A percentile compares a stretch with the other conserved stretches of the same genome.
Evolutionary conservation across 2,888 invertebrate genomes (phyloP).

Genomic region (Hirtodrosophila alboralis): DNA sequence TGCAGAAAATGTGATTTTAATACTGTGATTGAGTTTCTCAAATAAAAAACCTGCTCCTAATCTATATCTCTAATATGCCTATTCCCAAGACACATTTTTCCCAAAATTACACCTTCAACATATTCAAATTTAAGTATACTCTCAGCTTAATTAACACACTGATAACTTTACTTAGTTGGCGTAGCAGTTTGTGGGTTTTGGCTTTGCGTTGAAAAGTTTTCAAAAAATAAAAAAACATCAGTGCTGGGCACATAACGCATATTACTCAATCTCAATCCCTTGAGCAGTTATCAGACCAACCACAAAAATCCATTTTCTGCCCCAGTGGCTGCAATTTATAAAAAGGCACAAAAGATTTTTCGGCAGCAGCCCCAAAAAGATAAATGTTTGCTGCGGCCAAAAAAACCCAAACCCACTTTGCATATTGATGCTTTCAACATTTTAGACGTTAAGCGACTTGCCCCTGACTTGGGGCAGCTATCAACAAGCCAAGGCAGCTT

Average conservation of each 20-base stretch:
- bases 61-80: too few species aligned
- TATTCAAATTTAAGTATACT: neutral
- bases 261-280: slow-evolving; percentile 38
- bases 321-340: slow-evolving; percentile 74
- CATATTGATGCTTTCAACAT: slow-evolving; percentile 75
- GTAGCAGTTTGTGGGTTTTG: too few species aligned
- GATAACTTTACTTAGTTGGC: slow-evolving; percentile 2
- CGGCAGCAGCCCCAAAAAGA: slow-evolving; percentile 45
- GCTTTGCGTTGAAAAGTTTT: slow-evolving; percentile 3
- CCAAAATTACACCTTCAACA: too few species aligned
- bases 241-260: slow-evolving; percentile 29
- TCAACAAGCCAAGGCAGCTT: slow-evolving; percentile 50
- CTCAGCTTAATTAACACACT: too few species aligned
- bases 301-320: slow-evolving; percentile 74
- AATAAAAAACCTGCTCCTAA: too few species aligned
- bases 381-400: slow-evolving; percentile 58
- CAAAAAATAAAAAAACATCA: too few species aligned
- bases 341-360: slow-evolving; percentile 62
- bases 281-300: slow-evolving; percentile 69
- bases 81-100: too few species aligned
- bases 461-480: slow-evolving; percentile 57
- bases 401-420: slow-evolving; percentile 65
- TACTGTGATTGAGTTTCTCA: too few species aligned
- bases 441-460: slow-evolving; percentile 69
- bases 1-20: too few species aligned